A percentile compares a stretch with the other conserved stretches of the same genome.
Conservation (phyloP, 2,888 invertebrate genomes). For the Matsumyia berberina region DNA sequence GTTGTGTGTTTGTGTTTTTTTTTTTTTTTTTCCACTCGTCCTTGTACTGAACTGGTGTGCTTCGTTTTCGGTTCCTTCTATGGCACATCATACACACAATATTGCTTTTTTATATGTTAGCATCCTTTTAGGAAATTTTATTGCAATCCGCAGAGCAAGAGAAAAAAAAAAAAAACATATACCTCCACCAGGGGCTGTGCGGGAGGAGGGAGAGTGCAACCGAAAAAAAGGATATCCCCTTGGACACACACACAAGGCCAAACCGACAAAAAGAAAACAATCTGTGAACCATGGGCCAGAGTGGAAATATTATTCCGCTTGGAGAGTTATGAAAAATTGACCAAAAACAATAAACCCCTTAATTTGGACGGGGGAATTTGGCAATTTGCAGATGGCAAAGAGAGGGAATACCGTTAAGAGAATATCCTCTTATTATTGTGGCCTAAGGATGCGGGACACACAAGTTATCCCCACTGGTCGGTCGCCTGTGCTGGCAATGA, state of each 20-base stretch:
- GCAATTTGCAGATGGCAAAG: conserved; percentile 70
- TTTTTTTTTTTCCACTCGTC: conserved; percentile 20
- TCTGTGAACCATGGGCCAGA: conserved; percentile 69
- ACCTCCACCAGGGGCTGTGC: background rate
- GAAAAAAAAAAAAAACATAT: conserved; percentile 12
- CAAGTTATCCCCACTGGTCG: conserved; percentile 5
- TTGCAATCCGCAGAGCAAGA: conserved; percentile 69
- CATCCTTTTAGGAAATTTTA: conserved; percentile 76
- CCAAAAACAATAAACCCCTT: conserved; percentile 76
- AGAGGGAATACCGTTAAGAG: conserved; percentile 31
- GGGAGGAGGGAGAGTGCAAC: conserved; percentile 38
- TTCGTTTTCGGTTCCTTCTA: conserved; percentile 34
- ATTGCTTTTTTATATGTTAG: conserved; percentile 73
- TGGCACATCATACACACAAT: conserved; percentile 69
- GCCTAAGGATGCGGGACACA: conserved; percentile 45
- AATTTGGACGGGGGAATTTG: conserved; percentile 68
- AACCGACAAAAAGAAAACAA: conserved; percentile 48
- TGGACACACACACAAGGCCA: conserved; percentile 30
- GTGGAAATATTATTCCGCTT: conserved; percentile 75
- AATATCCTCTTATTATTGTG: conserved; percentile 63
- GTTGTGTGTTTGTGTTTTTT: conserved; percentile 27
- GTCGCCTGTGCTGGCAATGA: conserved; percentile 27
- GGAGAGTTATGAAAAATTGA: conserved; percentile 76
- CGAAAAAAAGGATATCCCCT: conserved; percentile 51
- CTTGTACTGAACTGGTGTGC: conserved; percentile 11